Percentiles rank a stretch among this genome's conserved stretches.
These are phyloP conservation scores for Strix uralensis DNA, from an alignment of 2,113 vertebrate genomes.

Conservation along the genomic window DNA sequence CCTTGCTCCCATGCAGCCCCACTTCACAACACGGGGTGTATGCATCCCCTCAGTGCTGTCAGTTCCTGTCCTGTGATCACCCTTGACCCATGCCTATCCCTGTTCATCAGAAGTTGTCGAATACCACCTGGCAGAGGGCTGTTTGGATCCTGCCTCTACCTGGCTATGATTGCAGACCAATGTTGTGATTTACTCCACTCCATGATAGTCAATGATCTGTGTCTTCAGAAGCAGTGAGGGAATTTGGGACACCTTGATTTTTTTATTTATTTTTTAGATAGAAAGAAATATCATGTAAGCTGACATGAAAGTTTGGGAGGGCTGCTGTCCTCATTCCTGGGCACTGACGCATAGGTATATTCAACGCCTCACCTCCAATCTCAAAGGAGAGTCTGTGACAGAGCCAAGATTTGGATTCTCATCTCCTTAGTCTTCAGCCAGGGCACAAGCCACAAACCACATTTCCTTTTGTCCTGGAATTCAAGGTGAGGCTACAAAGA, in stretches of 20 bases:
- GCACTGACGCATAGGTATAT: neutral
- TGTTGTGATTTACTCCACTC: neutral
- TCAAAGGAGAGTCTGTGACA: slow-evolving; percentile 26
- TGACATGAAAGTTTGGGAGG: neutral
- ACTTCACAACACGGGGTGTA: neutral
- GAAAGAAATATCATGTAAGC: neutral
- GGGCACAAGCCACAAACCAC: slow-evolving; percentile 16
- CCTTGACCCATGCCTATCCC: neutral
- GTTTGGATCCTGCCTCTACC: neutral
- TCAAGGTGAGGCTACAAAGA: slow-evolving; percentile 13
- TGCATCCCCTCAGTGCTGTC: neutral
- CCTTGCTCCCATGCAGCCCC: neutral
- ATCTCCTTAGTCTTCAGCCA: slow-evolving; percentile 10
- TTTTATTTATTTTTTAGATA: neutral
- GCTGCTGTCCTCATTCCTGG: neutral
- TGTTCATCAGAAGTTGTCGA: neutral
- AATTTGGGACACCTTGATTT: neutral
- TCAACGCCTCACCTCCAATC: neutral
- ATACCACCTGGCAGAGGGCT: neutral
- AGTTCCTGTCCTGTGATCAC: neutral
- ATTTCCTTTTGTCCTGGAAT: slow-evolving; percentile 47
- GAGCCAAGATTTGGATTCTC: slow-evolving; percentile 2
- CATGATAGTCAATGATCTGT: neutral
- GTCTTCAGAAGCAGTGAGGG: neutral
- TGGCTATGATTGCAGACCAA: neutral